A percentile compares a stretch with the other conserved stretches of the same genome.
Evolutionary conservation across 2,797 vertebrate species (phyloP).

Genomic region (Jordanella pulchra): DNA sequence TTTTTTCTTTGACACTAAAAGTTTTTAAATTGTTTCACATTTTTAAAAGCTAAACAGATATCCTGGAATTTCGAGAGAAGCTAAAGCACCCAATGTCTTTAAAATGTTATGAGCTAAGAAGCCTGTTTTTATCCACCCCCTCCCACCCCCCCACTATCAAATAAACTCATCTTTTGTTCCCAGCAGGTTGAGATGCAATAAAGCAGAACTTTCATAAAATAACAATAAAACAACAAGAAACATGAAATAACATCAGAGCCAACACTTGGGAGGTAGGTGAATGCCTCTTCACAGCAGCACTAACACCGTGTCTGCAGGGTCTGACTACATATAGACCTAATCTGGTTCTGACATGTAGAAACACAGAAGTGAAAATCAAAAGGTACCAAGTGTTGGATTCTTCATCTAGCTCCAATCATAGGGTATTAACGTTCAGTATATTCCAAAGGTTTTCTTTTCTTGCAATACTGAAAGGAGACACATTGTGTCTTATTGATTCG

Average conservation of each 20-base stretch:
- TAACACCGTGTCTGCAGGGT: constrained; percentile 24
- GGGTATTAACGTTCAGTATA: constrained; percentile 8
- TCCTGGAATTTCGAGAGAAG: constrained; percentile 30
- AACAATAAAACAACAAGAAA: constrained; percentile 46
- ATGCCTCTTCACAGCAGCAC: constrained; percentile 10
- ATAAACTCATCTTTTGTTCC: constrained; percentile 45
- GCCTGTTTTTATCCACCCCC: constrained; percentile 41
- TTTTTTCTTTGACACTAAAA: constrained; percentile 3
- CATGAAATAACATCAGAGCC: constrained; percentile 34
- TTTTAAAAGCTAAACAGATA: constrained; percentile 13
- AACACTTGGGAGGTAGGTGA: constrained; percentile 34
- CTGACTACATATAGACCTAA: constrained; percentile 55
- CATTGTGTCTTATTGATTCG: constrained; percentile 10
- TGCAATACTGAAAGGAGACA: not conserved
- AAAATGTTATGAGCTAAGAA: constrained; percentile 50
- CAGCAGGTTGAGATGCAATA: constrained; percentile 53
- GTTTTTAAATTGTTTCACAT: constrained; percentile 16
- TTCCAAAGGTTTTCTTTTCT: not conserved
- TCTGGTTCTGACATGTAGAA: constrained; percentile 27
- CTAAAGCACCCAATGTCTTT: constrained; percentile 19
- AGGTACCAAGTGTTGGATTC: constrained; percentile 11
- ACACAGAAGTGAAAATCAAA: constrained; percentile 16
- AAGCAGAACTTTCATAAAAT: constrained; percentile 55
- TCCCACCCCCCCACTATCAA: constrained; percentile 46
- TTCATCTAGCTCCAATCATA: constrained; percentile 1